Conservation (phyloP, 2,113 vertebrate species). For the Erythrolamprus reginae region DNA sequence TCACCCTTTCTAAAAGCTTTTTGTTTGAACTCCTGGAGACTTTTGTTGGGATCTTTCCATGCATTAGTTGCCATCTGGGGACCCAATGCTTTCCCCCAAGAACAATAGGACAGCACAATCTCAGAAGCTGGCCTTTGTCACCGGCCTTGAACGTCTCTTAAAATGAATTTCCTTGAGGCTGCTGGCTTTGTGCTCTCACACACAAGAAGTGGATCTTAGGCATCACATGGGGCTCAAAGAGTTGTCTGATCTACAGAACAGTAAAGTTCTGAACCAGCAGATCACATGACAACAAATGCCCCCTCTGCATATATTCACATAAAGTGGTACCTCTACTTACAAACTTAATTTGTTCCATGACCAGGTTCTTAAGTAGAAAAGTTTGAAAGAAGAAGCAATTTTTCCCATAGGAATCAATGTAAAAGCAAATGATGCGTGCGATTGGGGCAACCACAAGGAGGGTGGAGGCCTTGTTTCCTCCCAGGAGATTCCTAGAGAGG, state of each 20-base stretch:
- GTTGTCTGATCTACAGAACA: background rate
- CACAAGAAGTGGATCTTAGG: background rate
- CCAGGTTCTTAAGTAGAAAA: too few relatives aligned
- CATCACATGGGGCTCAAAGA: constrained; percentile 15
- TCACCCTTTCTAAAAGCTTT: constrained; percentile 15
- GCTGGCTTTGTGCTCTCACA: background rate
- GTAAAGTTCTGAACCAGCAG: constrained; percentile 25
- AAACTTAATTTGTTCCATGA: too few relatives aligned
- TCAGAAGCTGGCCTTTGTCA: constrained; percentile 9
- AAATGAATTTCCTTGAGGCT: constrained; percentile 17
- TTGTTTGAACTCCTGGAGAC: background rate
- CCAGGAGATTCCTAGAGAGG: too few relatives aligned
- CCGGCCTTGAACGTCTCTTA: background rate
- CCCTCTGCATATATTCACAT: too few relatives aligned
- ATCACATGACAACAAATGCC: too few relatives aligned
- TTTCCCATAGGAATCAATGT: too few relatives aligned
- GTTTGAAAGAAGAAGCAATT: too few relatives aligned
- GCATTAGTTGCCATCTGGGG: constrained; percentile 16
- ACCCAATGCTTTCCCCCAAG: background rate
- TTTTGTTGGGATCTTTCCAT: constrained; percentile 32
- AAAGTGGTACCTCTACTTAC: too few relatives aligned
- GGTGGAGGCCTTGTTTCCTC: too few relatives aligned
- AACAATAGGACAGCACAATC: background rate
- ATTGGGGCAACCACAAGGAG: too few relatives aligned
- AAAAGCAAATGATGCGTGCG: too few relatives aligned